phyloP scores from a whole-genome alignment of 1,140 invertebrate genomes.

The Brachionus asplanchnoidis region DNA sequence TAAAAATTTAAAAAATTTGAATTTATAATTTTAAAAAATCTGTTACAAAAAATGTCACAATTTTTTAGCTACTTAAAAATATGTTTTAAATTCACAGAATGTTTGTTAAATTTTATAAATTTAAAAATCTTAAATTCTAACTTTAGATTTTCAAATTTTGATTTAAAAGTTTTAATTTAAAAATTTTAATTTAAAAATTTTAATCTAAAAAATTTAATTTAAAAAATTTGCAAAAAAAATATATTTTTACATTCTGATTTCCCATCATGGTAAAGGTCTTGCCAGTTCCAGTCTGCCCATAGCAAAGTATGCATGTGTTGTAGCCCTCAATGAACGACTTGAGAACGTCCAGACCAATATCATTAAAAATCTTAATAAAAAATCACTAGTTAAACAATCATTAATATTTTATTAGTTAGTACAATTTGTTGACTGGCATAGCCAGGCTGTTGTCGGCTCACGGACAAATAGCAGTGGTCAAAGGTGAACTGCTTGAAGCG shows the following conservation, averaged over 20 bases:
- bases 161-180: no score
- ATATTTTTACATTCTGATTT: slow-evolving; percentile 2
- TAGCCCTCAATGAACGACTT: slow-evolving; percentile 58
- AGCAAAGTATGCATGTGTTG: slow-evolving; percentile 63
- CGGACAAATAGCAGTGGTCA: slow-evolving; percentile 30
- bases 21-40: no score
- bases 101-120: no score
- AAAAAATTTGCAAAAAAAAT: no score
- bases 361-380: slow-evolving; percentile 49
- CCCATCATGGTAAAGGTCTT: slow-evolving; percentile 59
- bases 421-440: slow-evolving; percentile 34
- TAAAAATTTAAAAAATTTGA: no score
- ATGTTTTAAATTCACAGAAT: no score
- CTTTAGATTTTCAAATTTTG: no score
- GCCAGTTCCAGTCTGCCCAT: slow-evolving; percentile 63
- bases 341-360: slow-evolving; percentile 51
- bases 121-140: no score
- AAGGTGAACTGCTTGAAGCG: slow-evolving; percentile 29
- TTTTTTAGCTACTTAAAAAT: no score
- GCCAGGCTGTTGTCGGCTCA: neutral
- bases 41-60: no score
- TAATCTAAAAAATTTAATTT: no score
- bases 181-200: no score
- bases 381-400: neutral
- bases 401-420: neutral